Percentiles rank a stretch among this genome's conserved stretches.
These are phyloP conservation scores for Tympanoctomys barrerae DNA, from an alignment of 2,797 vertebrate genomes.

Conservation along the genomic window DNA sequence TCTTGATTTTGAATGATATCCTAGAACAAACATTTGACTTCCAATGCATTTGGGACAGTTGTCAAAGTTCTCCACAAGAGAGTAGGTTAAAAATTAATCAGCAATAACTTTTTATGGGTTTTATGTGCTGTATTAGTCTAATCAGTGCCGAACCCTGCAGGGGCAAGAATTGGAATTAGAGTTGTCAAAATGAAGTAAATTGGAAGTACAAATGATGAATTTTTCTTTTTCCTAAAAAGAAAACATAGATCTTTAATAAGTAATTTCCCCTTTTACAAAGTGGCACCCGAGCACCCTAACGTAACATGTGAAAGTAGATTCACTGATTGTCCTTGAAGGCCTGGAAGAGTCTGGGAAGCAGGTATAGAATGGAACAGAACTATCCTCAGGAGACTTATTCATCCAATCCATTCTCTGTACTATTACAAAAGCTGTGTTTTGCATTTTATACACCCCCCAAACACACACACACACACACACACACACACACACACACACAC, in stretches of 20 bases:
- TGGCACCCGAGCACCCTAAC: slow-evolving; percentile 19
- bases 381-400: slow-evolving; percentile 69
- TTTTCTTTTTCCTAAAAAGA: slow-evolving; percentile 70
- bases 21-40: slow-evolving; percentile 66
- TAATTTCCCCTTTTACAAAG: slow-evolving; percentile 68
- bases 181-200: slow-evolving; percentile 72
- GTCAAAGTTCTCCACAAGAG: slow-evolving; percentile 65
- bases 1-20: slow-evolving; percentile 67
- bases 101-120: slow-evolving; percentile 60
- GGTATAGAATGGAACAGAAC: slow-evolving; percentile 71
- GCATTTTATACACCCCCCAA: neutral
- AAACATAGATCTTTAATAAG: slow-evolving; percentile 69
- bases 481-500: neutral
- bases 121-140: slow-evolving; percentile 63
- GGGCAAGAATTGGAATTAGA: slow-evolving; percentile 59
- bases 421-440: slow-evolving; percentile 76
- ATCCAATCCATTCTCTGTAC: slow-evolving; percentile 67
- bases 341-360: slow-evolving; percentile 67
- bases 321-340: slow-evolving; percentile 66
- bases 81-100: slow-evolving; percentile 73
- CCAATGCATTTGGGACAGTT: neutral
- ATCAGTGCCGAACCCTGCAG: slow-evolving; percentile 61
- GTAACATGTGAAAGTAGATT: slow-evolving; percentile 60
- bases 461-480: neutral
- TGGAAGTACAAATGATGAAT: slow-evolving; percentile 59